Evolutionary conservation across 2,113 vertebrate species (phyloP), one percentile per base, ranked within the genome.

Genomic region (Pollachius pollachius): DNA sequence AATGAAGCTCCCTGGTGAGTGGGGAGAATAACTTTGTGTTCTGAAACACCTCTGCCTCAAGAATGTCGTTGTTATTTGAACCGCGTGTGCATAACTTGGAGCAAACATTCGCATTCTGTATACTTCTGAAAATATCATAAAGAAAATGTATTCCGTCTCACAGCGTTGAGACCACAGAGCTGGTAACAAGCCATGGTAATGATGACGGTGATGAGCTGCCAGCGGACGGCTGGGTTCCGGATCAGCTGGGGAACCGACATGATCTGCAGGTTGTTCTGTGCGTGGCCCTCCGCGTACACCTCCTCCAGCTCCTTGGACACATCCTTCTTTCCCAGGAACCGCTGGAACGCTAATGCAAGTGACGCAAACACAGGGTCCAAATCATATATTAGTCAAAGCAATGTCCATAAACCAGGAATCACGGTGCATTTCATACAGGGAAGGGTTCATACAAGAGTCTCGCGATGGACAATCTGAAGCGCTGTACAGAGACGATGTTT

Each of bases 161-260:
- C 97, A 61, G 94, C 96, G 1, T 98, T 99, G 12, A 99, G 92
- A 48, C 97, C 96, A 3, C 96, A 98, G 41, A 99, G 95, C 88
- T 99, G 97, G 87, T 99, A 99, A 83, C 94, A 95, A 80, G 89
- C 93, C 97, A 97, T 99, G 76, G 92, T 94, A 85, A 95, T 9
- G 0, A 95, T 61, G 41, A 95, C 87, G 0, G 96, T 99, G 81
- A 94, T 58, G 65, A 96, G 81, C 88, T 99, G 97, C 94, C 95
- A 97, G 62, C 93, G 93, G 17, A 92, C 91, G 0, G 80, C 78
- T 0, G 68, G 91, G 0, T 66, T 93, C 37, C 75, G 78, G 61
- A 99, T 79, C 11, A 99, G 92, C 79, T 95, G 90, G 0, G 90
- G 62, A 1, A 94, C 67, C 0, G 95, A 94, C 23, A 85, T 89